A percentile compares a stretch with the other conserved stretches of the same genome.
phyloP scores from a whole-genome alignment of 2,888 invertebrate genomes.

The Andrena minutula region DNA sequence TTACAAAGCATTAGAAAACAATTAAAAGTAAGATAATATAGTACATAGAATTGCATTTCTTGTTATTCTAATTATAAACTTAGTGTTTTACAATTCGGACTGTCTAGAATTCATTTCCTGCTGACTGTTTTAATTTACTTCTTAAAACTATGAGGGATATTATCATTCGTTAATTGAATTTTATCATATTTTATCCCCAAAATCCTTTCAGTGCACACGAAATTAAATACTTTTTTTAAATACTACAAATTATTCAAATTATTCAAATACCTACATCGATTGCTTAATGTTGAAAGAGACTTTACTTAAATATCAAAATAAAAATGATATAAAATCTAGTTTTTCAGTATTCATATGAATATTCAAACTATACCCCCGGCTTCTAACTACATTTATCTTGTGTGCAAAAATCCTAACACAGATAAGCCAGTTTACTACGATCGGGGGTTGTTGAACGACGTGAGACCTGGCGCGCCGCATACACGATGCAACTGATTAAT shows the following conservation, averaged over 20 bases:
- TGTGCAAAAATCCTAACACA: constrained; percentile 10
- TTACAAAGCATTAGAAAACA: not conserved
- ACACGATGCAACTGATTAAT: constrained; percentile 24
- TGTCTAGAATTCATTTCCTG: not conserved
- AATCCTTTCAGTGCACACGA: not conserved
- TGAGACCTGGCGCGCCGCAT: constrained; percentile 46
- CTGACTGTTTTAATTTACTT: not conserved
- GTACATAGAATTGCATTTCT: not conserved
- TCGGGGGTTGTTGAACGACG: constrained; percentile 52
- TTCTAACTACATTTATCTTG: not conserved
- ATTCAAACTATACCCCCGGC: not conserved
- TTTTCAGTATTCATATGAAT: not conserved
- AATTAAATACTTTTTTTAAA: no score
- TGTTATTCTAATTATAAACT: not conserved
- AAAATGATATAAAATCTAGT: not conserved
- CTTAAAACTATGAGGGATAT: not conserved
- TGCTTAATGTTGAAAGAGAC: no score
- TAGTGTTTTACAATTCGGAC: not conserved
- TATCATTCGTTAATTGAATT: not conserved
- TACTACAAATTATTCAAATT: no score
- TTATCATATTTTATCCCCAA: not conserved
- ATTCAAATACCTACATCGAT: no score
- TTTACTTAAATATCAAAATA: not conserved
- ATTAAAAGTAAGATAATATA: not conserved
- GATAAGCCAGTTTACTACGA: constrained; percentile 41